These are phyloP conservation scores for Diadema setosum DNA, from an alignment of 35 echinoderm and acorn worm species.

Conservation along the genomic window DNA sequence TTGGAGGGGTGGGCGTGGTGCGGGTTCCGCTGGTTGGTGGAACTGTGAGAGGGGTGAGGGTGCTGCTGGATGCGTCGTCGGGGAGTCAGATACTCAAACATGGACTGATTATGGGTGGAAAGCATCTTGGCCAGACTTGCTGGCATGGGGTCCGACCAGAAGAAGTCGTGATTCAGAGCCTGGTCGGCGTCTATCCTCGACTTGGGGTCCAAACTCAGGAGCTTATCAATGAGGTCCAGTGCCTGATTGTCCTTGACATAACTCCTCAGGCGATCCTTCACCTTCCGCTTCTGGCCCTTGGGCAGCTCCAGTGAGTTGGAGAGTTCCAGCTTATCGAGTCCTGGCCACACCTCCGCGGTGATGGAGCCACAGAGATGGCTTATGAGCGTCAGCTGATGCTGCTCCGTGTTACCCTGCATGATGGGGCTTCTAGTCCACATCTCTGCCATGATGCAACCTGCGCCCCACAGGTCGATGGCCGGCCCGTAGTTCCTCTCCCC, in stretches of 20 bases:
- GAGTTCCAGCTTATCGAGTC: constrained; percentile 82
- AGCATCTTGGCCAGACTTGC: constrained; percentile 68
- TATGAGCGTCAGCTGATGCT: constrained; percentile 93
- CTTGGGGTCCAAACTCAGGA: constrained; percentile 71
- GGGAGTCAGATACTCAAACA: constrained; percentile 94
- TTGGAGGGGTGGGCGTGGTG: not conserved
- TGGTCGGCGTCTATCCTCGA: constrained; percentile 56
- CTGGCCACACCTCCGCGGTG: constrained; percentile 64
- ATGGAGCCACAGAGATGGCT: constrained; percentile 89
- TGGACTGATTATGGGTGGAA: constrained; percentile 84
- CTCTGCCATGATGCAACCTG: constrained; percentile 94
- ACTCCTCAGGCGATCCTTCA: constrained; percentile 80
- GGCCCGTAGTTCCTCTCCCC: constrained; percentile 92
- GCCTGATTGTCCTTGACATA: constrained; percentile 96
- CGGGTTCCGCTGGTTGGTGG: not conserved
- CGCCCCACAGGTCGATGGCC: constrained; percentile 94
- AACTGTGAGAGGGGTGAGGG: not conserved
- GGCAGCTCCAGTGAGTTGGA: constrained; percentile 79
- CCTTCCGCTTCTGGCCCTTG: constrained; percentile 84
- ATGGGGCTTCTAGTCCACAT: constrained; percentile 99
- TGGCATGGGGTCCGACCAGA: constrained; percentile 91
- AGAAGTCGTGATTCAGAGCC: constrained; percentile 95
- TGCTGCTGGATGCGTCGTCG: constrained; percentile 43
- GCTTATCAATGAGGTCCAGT: constrained; percentile 89
- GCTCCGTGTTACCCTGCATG: constrained; percentile 97